Conservation (phyloP, 1,140 invertebrate species). For the Riptortus pedestris region DNA sequence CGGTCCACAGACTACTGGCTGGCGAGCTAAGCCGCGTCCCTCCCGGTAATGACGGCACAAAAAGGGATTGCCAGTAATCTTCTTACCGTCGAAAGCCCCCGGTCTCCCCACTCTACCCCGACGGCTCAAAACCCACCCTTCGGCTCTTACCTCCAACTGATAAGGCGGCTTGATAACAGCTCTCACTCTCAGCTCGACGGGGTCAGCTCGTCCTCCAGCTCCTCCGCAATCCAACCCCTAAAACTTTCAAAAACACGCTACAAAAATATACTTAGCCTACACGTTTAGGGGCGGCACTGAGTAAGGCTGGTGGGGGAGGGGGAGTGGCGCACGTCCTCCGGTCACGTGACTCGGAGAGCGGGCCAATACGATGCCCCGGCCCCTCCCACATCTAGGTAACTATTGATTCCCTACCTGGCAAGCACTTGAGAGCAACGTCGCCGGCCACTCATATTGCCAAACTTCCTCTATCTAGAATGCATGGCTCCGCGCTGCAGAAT, state of each 20-base stretch:
- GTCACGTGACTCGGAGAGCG: background rate
- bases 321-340: background rate
- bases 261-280: slow-evolving; percentile 14
- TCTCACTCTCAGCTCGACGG: background rate
- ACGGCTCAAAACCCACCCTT: background rate
- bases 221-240: slow-evolving; percentile 5
- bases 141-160: too few relatives aligned
- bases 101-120: background rate
- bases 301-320: background rate
- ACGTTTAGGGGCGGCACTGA: slow-evolving; percentile 12
- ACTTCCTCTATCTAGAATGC: background rate
- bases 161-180: too few relatives aligned
- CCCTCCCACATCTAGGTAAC: background rate
- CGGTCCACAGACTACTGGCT: background rate
- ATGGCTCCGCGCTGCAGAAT: background rate
- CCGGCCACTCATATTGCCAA: slow-evolving; percentile 1
- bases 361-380: background rate
- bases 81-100: background rate
- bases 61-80: slow-evolving; percentile 13
- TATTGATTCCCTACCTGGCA: slow-evolving; percentile 5
- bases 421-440: background rate
- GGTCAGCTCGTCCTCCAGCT: background rate
- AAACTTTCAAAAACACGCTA: slow-evolving; percentile 18
- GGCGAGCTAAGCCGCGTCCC: background rate
- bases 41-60: slow-evolving; percentile 13